Base-by-base conservation (phyloP, 2,888 invertebrate genomes). In the Boloria selene region DNA sequence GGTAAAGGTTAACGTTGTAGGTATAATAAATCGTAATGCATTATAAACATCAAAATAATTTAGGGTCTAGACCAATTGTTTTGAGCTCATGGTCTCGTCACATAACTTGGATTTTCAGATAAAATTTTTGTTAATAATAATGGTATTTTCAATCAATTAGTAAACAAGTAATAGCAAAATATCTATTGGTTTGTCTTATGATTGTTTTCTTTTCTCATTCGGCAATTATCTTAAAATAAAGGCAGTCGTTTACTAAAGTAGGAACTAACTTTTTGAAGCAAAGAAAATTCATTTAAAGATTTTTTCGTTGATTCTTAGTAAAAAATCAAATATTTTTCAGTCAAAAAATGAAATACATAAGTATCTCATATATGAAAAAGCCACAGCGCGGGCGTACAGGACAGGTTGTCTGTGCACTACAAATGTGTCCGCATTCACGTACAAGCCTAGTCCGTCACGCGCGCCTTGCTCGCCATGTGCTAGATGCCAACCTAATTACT, bases 401-500 rank as follows among this genome's bases (percentile, higher is more conserved):
- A 67, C 53, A 56, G 47, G 58, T 65, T 44, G 55, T 13, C 42
- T 53, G 63, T 67, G 61, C 64, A 71, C 69, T 67, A 72, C 72
- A 72, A 65, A 68, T 69, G 67, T 73, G 74, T 73, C 74, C 73
- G 72, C 69, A 73, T 70, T 70, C 68, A 69, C 68, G 72, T 71
- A 74, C 76, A 74, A 66, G 74, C 74, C 72, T 70, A 73, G 74
- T 75, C 73, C 74, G 76, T 72, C 79, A 73, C 71, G 72, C 69
- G 70, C 54, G 64, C 72, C 74, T 71, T 67, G 81, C 74, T 82
- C 70, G 75, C 83, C 83, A 72, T 86, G 86, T 79, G 65, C 87
- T 71, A 77, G 75, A 79, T 87, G 73, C 87, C 85, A 85, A 81
- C 70, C 44, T 56, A n/a, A n/a, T 70, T 72, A 73, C 45, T 55